Conservation (phyloP, 2,888 invertebrate genomes). For the Onthophagus sagittarius region DNA sequence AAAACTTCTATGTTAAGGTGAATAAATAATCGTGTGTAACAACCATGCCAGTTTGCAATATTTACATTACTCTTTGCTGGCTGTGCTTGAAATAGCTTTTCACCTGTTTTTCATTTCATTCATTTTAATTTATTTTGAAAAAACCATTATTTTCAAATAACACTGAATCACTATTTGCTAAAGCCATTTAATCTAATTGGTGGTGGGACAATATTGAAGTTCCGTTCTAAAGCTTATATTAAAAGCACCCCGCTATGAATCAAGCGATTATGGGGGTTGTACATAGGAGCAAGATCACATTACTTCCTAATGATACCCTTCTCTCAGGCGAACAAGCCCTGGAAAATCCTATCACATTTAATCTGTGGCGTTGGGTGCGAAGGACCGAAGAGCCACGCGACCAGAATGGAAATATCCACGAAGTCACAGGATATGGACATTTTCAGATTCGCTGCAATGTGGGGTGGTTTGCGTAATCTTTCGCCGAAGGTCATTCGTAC, state of each 20-base stretch:
- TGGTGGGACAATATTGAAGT: not conserved
- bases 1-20: not conserved
- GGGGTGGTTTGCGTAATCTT: conserved; percentile 8
- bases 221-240: conserved; percentile 8
- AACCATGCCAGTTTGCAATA: not conserved
- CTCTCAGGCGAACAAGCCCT: conserved; percentile 13
- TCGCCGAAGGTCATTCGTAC: conserved; percentile 9
- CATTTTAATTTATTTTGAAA: not conserved
- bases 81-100: no score
- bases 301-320: conserved; percentile 27
- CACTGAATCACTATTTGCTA: not conserved
- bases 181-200: not conserved
- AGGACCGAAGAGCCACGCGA: conserved; percentile 7
- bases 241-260: conserved; percentile 32
- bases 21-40: not conserved
- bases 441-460: not conserved
- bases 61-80: not conserved
- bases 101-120: no score
- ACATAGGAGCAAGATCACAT: conserved; percentile 32
- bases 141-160: no score
- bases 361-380: conserved; percentile 11
- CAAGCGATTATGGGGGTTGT: conserved; percentile 34
- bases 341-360: conserved; percentile 19
- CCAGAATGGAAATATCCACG: conserved; percentile 10
- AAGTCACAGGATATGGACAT: conserved; percentile 3